phyloP scores from a whole-genome alignment of 2,797 vertebrate species.

The Lerista edwardsae region DNA sequence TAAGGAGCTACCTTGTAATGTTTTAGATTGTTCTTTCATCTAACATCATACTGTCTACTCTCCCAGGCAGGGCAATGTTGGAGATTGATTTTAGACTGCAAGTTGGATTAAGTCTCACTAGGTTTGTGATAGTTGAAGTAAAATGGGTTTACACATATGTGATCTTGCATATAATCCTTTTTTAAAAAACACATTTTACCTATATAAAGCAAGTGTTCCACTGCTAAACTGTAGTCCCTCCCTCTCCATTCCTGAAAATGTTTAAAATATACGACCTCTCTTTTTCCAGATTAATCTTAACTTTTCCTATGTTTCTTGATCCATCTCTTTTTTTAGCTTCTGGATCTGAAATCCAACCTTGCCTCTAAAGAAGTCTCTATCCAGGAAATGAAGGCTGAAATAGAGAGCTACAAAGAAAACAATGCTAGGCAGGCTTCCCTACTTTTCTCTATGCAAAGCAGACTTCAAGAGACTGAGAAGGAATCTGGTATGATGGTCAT shows the following conservation, averaged over 20 bases:
- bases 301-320: not conserved
- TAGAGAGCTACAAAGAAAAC: slow-evolving; percentile 77
- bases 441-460: slow-evolving; percentile 76
- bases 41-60: not conserved
- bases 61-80: not conserved
- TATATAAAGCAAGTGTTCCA: not conserved
- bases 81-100: not conserved
- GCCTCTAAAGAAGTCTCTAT: slow-evolving; percentile 75
- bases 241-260: not conserved
- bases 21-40: not conserved
- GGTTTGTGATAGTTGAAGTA: too few species aligned
- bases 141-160: too few species aligned
- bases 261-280: not conserved
- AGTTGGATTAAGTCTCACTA: too few species aligned
- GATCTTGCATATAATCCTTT: too few species aligned
- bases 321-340: slow-evolving; percentile 67
- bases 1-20: not conserved
- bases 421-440: slow-evolving; percentile 80
- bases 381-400: slow-evolving; percentile 78
- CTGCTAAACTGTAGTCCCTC: not conserved
- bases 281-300: not conserved
- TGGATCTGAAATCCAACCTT: slow-evolving; percentile 74
- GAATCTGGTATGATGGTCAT: slow-evolving; percentile 63
- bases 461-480: slow-evolving; percentile 77
- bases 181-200: too few species aligned